These are phyloP conservation scores for Anthoscopus minutus DNA, from an alignment of 2,113 vertebrate species.

Conservation along the genomic window DNA sequence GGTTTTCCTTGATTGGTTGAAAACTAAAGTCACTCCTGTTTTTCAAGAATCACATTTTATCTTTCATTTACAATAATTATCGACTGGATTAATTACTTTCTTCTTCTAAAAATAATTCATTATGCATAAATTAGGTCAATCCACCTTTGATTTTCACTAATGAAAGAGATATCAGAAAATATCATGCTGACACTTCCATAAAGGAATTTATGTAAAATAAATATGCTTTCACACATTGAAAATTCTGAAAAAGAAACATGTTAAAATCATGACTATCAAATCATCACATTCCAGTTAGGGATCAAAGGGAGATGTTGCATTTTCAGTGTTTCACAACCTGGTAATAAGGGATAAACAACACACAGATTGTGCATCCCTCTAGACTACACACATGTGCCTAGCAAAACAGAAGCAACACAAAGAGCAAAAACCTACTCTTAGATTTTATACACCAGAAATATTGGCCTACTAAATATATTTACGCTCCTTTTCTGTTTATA, in stretches of 20 bases:
- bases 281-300: background rate
- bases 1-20: background rate
- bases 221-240: background rate
- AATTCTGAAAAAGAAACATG: constrained; percentile 1
- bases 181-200: background rate
- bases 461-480: background rate
- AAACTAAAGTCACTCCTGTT: background rate
- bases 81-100: constrained; percentile 46
- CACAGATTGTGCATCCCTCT: background rate
- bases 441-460: background rate
- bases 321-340: background rate
- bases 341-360: background rate
- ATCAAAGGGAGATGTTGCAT: background rate
- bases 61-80: background rate
- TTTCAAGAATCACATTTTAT: background rate
- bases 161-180: constrained; percentile 36
- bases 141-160: constrained; percentile 63
- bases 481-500: background rate
- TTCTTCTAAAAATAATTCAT: constrained; percentile 52
- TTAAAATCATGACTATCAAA: background rate
- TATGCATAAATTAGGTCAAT: constrained; percentile 50
- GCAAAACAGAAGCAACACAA: background rate
- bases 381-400: background rate
- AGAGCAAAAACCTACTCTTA: background rate
- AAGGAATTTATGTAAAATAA: constrained; percentile 19